Evolutionary conservation across 2,888 invertebrate species (phyloP).

Genomic region (Troides oblongomaculatus): DNA sequence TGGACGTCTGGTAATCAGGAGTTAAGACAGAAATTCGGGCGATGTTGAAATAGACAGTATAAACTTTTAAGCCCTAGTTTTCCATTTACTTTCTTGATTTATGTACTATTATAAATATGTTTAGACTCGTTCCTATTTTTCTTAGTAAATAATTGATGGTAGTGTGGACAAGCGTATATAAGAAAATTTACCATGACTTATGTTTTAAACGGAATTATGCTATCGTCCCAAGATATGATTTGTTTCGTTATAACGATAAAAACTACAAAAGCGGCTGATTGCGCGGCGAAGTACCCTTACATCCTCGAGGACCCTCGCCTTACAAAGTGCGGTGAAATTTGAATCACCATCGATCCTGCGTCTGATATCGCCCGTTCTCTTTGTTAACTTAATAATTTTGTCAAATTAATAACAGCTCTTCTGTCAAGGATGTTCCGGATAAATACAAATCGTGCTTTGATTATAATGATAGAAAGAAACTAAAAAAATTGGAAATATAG

Average conservation of each 20-base stretch:
- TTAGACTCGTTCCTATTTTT: no score
- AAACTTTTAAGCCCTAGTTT: neutral
- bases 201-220: neutral
- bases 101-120: no score
- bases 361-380: constrained; percentile 49
- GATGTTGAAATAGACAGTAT: neutral
- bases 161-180: no score
- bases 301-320: constrained; percentile 50
- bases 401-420: constrained; percentile 13
- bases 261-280: constrained; percentile 57
- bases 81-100: neutral
- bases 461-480: no score
- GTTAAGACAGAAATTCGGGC: constrained; percentile 36
- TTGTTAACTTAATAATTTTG: constrained; percentile 13
- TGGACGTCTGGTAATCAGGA: constrained; percentile 34
- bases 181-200: no score
- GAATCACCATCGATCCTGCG: constrained; percentile 61
- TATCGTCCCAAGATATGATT: neutral
- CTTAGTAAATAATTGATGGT: no score
- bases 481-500: no score
- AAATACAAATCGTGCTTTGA: neutral
- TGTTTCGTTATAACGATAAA: constrained; percentile 52
- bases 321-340: constrained; percentile 70
- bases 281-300: constrained; percentile 39
- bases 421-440: neutral